Base-by-base conservation (phyloP, 2,797 vertebrate species). In the Sebastes elongatus region DNA sequence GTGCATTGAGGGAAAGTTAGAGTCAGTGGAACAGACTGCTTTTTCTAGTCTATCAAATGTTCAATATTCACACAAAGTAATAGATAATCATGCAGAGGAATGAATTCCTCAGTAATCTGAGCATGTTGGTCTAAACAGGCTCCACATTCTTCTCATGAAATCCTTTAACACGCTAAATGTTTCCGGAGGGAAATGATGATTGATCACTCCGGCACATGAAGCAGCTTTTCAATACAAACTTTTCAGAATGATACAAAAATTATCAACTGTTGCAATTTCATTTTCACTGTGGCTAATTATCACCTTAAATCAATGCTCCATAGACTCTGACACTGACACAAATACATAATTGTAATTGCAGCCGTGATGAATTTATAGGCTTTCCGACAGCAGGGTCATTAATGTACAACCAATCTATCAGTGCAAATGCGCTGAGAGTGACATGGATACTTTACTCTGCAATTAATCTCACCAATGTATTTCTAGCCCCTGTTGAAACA, bases 351-450 rank as follows among this genome's bases (percentile, higher is more conserved):
- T 91, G 92, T 70, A 82, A 93, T 80, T 88, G 80, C 68, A 71
- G 46, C 86, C 76, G 13, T 93, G 91, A 93, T 92, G 89, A 89
- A 96, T 95, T 93, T 91, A 92, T 68, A 82, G 83, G 85, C 89
- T 76, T 81, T 90, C 65, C 10, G 76, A 91, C 84, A 89, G 84
- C 57, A 80, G 75, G 80, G 87, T 87, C 89, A 91, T 95, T 95
- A 95, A 94, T 86, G 87, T 93, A 92, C 91, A 73, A 86, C 94
- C 91, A 92, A 95, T 93, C 83, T 49, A 94, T 96, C 93, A 93
- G 69, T 80, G 81, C 84, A 92, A 94, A 92, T 80, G 76, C 85
- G 83, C 79, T 68, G 72, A 71, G 89, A 89, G 70, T 89, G 93
- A 92, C 91, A 93, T 74, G 33, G 87, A 81, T 70, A 84, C 85